phyloP scores from a whole-genome alignment of 1,140 invertebrate genomes.

The Tenebrio molitor region DNA sequence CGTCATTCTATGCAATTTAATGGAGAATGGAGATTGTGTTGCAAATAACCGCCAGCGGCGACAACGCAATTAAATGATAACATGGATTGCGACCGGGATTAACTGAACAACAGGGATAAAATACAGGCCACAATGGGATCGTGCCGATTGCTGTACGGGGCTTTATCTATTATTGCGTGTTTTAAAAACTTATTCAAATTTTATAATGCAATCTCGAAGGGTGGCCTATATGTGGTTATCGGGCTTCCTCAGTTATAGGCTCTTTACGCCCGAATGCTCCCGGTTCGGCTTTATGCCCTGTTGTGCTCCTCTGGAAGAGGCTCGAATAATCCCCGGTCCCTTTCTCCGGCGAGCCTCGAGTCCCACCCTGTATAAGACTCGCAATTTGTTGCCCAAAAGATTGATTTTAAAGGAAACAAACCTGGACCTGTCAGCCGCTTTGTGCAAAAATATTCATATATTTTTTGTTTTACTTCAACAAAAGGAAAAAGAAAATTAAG shows the following conservation, averaged over 20 bases:
- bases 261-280: slow-evolving; percentile 15
- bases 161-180: slow-evolving; percentile 29
- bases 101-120: slow-evolving; percentile 40
- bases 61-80: slow-evolving; percentile 47
- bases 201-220: slow-evolving; percentile 8
- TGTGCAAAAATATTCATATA: no score
- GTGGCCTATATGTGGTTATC: slow-evolving; percentile 13
- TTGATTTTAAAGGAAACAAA: no score
- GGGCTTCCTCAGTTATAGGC: slow-evolving; percentile 10
- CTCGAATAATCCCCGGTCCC: no score
- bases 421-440: no score
- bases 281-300: slow-evolving; percentile 10
- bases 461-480: no score
- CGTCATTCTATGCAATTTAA: slow-evolving; percentile 19
- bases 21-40: slow-evolving; percentile 23
- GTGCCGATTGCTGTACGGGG: slow-evolving; percentile 10
- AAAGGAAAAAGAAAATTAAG: no score
- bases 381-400: no score
- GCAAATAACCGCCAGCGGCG: slow-evolving; percentile 34
- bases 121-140: slow-evolving; percentile 16
- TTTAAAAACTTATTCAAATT: slow-evolving; percentile 39
- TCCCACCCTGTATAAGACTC: no score
- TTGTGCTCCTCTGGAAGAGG: background rate
- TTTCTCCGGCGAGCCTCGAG: no score
- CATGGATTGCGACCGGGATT: slow-evolving; percentile 42